These are phyloP conservation scores for Blomia tropicalis DNA, from an alignment of 2,888 invertebrate genomes.

Conservation along the genomic window DNA sequence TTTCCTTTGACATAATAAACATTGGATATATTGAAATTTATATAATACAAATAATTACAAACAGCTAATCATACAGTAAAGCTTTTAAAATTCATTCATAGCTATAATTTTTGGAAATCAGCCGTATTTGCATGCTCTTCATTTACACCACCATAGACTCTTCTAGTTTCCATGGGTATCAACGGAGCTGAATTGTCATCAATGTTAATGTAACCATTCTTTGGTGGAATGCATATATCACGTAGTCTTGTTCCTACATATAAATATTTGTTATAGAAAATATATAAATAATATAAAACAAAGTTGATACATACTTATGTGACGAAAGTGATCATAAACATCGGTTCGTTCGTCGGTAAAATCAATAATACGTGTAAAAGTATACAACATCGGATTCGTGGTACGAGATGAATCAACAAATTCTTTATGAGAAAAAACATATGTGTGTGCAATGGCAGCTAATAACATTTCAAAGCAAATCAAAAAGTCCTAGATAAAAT, in stretches of 20 bases:
- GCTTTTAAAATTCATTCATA: no score
- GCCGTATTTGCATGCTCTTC: no score
- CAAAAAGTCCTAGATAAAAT: constrained; percentile 56
- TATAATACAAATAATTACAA: neutral
- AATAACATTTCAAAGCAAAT: constrained; percentile 97
- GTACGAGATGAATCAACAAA: constrained; percentile 46
- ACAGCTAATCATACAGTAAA: no score
- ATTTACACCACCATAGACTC: neutral
- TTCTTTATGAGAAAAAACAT: constrained; percentile 82
- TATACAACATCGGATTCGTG: constrained; percentile 49
- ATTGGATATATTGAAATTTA: constrained; percentile 3
- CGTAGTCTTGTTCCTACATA: constrained; percentile 7
- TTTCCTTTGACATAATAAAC: no score
- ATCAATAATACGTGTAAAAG: constrained; percentile 84
- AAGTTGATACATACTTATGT: constrained; percentile 57
- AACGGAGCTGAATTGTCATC: neutral
- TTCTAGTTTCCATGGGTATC: constrained; percentile 4
- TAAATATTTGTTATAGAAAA: constrained; percentile 2
- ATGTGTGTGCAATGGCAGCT: constrained; percentile 85
- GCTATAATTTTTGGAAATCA: no score
- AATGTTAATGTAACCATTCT: neutral
- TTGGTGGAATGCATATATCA: neutral
- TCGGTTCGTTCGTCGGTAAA: constrained; percentile 87
- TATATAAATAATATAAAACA: neutral
- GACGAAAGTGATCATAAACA: constrained; percentile 77